Conservation (phyloP, 2,797 vertebrate genomes). For the Thunnus albacares region DNA sequence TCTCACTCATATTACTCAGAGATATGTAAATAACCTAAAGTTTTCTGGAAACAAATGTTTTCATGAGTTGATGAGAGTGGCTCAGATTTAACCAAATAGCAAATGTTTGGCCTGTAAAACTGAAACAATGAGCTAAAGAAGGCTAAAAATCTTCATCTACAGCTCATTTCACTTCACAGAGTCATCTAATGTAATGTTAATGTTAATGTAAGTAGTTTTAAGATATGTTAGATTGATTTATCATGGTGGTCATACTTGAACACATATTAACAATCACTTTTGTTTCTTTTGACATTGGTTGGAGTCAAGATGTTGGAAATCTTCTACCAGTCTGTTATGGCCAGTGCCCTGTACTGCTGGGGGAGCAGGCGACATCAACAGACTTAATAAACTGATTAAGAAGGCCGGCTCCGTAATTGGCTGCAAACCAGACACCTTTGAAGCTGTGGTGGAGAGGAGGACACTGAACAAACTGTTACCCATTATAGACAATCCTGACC, state of each 20-base stretch:
- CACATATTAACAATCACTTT: not conserved
- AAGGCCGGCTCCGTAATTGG: too few species aligned
- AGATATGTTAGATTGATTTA: not conserved
- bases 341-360: too few species aligned
- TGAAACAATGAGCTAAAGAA: not conserved
- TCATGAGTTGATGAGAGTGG: not conserved
- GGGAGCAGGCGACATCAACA: too few species aligned
- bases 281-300: not conserved
- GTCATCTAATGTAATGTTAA: not conserved
- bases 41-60: not conserved
- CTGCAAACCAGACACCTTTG: too few species aligned
- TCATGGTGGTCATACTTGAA: not conserved
- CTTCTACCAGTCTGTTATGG: too few species aligned
- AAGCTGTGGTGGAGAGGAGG: too few species aligned
- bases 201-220: not conserved
- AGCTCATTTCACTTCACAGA: not conserved
- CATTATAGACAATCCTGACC: too few species aligned
- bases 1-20: too few species aligned
- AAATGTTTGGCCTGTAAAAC: not conserved
- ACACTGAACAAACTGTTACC: too few species aligned
- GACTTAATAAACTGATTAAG: too few species aligned
- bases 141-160: not conserved
- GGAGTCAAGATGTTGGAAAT: not conserved
- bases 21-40: too few species aligned
- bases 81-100: not conserved